Evolutionary conservation across 1,140 invertebrate species (phyloP), one percentile per base, ranked within the genome.

Genomic region (Aradophagus sp.): DNA sequence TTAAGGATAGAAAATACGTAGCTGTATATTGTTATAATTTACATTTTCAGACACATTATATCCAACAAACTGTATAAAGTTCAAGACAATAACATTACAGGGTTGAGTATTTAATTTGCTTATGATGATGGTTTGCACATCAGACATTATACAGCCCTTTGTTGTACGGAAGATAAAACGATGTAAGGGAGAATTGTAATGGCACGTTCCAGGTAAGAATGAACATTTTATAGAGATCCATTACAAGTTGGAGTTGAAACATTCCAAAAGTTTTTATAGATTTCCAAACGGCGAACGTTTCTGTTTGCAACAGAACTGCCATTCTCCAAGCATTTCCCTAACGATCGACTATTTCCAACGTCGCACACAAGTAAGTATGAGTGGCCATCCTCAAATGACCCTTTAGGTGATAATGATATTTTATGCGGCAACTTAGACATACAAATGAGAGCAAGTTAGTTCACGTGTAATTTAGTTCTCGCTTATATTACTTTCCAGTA

Each of bases 151-250:
- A 56, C 53, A 65, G 62, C 61, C 62, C 69, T 66, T 61, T 66
- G 61, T 66, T 61, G 55, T 50, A 44, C 44, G 20, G 50, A 47
- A 39, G 56, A 72, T 62, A 66, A 50, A 66, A 72, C 61, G 68
- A 66, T 53, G 47, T 55, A 42, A 72, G 47, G 32, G 61, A 50
- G 56, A 72, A 72, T 72, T 55, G 61, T 66, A 61, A 72, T 55
- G 61, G 50, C 53, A 41, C 55, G 66, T 32, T 27, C 55, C 36
- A n/a, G 27, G 44, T 62, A 66, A 72, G 56, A 44, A 62, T 72
- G 62, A 72, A 72, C 69, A 72, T 72, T 73, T 73, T 66, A 72
- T 72, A 62, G 61, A 50, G 48, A 72, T 66, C 56, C 69, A 72
- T 72, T 72, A 72, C 69, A 55, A 59, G 61, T 66, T 56, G 48